Evolutionary conservation across 2,797 vertebrate species (phyloP), one percentile per base, ranked within the genome.

Genomic region (Anniella stebbinsi): DNA sequence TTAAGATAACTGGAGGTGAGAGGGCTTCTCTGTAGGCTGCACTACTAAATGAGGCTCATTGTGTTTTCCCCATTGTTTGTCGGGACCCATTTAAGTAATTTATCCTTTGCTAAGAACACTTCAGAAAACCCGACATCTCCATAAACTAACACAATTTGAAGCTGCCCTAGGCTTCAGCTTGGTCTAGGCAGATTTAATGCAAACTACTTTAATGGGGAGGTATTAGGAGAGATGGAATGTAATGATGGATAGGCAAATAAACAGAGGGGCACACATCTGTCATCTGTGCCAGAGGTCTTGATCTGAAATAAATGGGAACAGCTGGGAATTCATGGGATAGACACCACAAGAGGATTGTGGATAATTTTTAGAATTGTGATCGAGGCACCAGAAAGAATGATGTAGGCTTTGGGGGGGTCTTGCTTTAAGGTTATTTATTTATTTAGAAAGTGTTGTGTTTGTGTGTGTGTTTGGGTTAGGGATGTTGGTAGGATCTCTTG

Each of bases 291-390:
- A 80, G 60, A 76, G 87, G 4, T 87, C 89, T 69, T 80, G 63
- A 60, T 88, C 45, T 38, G 89, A 92, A 95, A 94, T 93, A 96
- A 94, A 93, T 91, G 90, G 5, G 87, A 81, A 85, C 60, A 23
- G 2, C 12, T 90, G 80, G 92, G 86, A 95, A 96, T 95, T 93
- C 95, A 88, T 91, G 5, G 75, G 93, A 91, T 1, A 91, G 41
- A 63, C 87, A 25, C 60, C 92, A 48, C 63, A 89, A 1, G 85
- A 90, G 91, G 5, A 48, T n/a, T 21, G 10, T 48, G 23, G 82
- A 51, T 93, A 93, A 93, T 81, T 86, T 90, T 88, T 91, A 66
- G 48, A 89, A 90, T 75, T 92, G 25, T 87, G 91, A 90, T 78
- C 1, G 23, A 80, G 90, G 54, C 54, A 94, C 94, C 82, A 4